These are phyloP conservation scores for Dasypus novemcinctus DNA, from an alignment of 2,113 vertebrate species.

Conservation along the genomic window DNA sequence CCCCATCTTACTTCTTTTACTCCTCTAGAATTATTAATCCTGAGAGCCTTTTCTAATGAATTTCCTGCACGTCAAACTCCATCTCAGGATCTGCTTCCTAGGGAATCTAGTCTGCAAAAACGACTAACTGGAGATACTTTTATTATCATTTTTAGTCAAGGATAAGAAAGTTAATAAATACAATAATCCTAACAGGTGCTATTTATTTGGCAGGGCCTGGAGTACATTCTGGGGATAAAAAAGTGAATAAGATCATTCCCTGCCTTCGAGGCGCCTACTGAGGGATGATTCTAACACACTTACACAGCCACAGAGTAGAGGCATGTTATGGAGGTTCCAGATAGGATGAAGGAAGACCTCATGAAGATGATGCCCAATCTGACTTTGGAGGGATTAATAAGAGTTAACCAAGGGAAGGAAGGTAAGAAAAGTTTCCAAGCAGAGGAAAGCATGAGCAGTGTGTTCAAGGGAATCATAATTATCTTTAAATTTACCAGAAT, in stretches of 20 bases:
- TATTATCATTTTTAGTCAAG: not conserved
- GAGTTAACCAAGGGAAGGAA: not conserved
- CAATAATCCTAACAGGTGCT: not conserved
- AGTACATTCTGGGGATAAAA: not conserved
- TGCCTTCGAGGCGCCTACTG: not conserved
- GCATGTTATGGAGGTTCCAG: not conserved
- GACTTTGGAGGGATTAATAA: not conserved
- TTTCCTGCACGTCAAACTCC: not conserved
- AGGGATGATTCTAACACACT: not conserved
- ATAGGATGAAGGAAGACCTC: not conserved
- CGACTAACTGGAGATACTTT: not conserved
- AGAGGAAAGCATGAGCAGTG: not conserved
- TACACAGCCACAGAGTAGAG: not conserved
- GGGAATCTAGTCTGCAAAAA: not conserved
- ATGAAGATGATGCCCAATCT: not conserved
- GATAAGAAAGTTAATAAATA: not conserved
- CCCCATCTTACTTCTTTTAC: not conserved
- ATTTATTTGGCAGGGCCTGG: not conserved
- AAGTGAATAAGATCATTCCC: not conserved
- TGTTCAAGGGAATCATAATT: not conserved
- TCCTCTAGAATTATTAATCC: not conserved
- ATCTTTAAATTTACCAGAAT: not conserved
- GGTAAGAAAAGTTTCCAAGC: not conserved
- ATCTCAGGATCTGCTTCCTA: not conserved
- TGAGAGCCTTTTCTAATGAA: not conserved